Evolutionary conservation across 2,113 vertebrate species (phyloP), one percentile per base, ranked within the genome.

Genomic region (Ivindomyrus marchei): DNA sequence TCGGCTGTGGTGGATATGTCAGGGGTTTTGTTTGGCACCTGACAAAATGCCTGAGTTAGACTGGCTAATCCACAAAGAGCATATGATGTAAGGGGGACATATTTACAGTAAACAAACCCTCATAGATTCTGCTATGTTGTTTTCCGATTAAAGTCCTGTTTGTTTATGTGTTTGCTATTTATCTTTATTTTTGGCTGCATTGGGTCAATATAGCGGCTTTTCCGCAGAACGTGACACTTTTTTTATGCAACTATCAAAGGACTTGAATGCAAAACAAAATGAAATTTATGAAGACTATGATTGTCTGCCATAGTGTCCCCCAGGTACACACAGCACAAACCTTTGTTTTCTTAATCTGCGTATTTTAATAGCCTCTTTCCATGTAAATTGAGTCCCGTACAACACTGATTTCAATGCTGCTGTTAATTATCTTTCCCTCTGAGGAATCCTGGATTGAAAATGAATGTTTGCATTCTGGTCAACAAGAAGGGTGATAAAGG

Each of bases 281-380:
- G 50, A 19, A 56, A 83, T 56, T 21, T 80, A 66, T 49, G 13
- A 88, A 85, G 91, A 93, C 91, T 90, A 90, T 93, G 89, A 89
- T 93, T 92, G 92, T 93, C 93, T 94, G 90, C 94, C 93, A 19
- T 49, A 21, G 91, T 92, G 92, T 93, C 92, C 93, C 90, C 87
- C 89, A 93, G 93, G 92, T 15, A 91, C 91, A 24, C 53, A 6
- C 19, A 89, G 89, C 92, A 88, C 88, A 36, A 36, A 80, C 91
- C 88, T 21, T 66, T 52, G 42, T 88, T 88, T 91, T 85, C 39
- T 74, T 66, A 90, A 74, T 58, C 70, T 85, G 89, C 93, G 93
- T 91, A 94, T 94, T 93, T 95, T 92, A 95, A 95, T 93, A 90
- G 90, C 91, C 88, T 89, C 93, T 95, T 94, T 94, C 94, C 92